Base-by-base conservation (phyloP, 2,797 vertebrate genomes). In the Cottoperca gobio region DNA sequence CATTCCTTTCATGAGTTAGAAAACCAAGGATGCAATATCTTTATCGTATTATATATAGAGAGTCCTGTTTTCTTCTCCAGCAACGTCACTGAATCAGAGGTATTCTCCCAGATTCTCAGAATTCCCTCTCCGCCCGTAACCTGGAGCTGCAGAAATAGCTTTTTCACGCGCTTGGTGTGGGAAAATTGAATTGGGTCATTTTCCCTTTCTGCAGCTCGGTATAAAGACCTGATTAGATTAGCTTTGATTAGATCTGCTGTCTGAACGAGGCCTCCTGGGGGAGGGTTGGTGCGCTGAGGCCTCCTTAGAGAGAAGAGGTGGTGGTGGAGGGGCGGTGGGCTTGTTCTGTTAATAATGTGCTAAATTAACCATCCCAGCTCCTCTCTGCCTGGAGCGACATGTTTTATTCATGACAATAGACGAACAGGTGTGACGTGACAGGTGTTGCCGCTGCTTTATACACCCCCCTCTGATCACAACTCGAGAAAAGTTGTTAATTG, bases 101-200 rank as follows among this genome's bases (percentile, higher is more conserved):
- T n/a, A n/a, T n/a, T n/a, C n/a, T n/a, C n/a, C n/a, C 42, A 8
- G 53, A 70, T 53, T 75, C 70, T 33, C 53, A 59, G 67, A 64
- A 75, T 76, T 76, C 62, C 62, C 78, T 79, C 55, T 46, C 50
- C 1, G 10, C 43, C 6, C 24, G 60, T 60, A 82, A 86, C 81
- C 79, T n/a, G 72, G 19, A 67, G 84, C 54, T 55, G 76, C 87
- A 82, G 73, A 89, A 88, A 86, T 86, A 87, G 78, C 73, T 84
- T 75, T n/a, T 82, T 83, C 76, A 78, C 28, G 58, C 63, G 13
- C 85, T 86, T 72, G 83, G 85, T 91, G 86, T 87, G 79, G 80
- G 85, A 88, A 87, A 86, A 91, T 82, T 87, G 80, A 92, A 89
- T 43, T 87, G 83, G 87, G 89, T 92, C 87, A 84, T 83, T 87